phyloP scores from a whole-genome alignment of 53 echinoderm and acorn worm species.

The Apostichopus leukothele region DNA sequence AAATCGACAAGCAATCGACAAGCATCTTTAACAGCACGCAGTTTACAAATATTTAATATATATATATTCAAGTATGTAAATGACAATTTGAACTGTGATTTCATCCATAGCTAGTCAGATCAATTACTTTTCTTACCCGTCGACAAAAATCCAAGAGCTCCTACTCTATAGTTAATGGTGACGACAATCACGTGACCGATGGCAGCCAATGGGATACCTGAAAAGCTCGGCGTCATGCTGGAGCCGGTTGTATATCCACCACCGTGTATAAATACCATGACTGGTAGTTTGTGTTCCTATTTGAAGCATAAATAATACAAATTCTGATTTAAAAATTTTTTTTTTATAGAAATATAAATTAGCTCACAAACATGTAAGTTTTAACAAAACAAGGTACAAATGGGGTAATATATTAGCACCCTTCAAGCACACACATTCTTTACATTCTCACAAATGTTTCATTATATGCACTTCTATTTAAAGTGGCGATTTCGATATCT shows the following conservation, averaged over 20 bases:
- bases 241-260: slow-evolving; percentile 53
- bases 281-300: slow-evolving; percentile 26
- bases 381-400: too few species aligned
- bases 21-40: too few species aligned
- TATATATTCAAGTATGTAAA: not conserved
- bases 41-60: not conserved
- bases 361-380: too few species aligned
- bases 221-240: slow-evolving; percentile 39
- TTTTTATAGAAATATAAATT: too few species aligned
- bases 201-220: slow-evolving; percentile 41
- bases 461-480: too few species aligned
- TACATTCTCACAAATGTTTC: too few species aligned
- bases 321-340: not conserved
- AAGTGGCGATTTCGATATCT: too few species aligned
- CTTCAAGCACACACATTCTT: too few species aligned
- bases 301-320: not conserved
- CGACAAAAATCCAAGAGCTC: slow-evolving; percentile 50
- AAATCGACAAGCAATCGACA: too few species aligned
- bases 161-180: slow-evolving; percentile 54
- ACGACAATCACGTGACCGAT: slow-evolving; percentile 49
- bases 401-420: too few species aligned
- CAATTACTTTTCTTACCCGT: slow-evolving; percentile 31
- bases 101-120: too few species aligned
- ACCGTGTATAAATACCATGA: slow-evolving; percentile 60
- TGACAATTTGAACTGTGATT: not conserved